phyloP scores from a whole-genome alignment of 1,140 invertebrate genomes.

The Drosophila lini region DNA sequence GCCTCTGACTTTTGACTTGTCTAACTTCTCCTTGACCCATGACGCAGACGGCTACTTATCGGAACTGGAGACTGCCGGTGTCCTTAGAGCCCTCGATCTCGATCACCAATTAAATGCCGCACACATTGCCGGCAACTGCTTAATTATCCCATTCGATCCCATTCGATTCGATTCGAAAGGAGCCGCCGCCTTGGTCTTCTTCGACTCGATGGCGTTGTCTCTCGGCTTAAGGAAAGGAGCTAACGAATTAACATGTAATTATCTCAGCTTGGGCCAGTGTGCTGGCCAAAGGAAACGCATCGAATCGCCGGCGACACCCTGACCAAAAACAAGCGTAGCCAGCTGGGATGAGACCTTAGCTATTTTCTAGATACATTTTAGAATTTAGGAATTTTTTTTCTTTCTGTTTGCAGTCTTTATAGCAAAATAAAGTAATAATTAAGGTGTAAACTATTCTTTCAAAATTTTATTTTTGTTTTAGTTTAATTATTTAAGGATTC shows the following conservation, averaged over 20 bases:
- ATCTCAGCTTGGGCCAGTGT: constrained; percentile 69
- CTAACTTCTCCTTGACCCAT: constrained; percentile 15
- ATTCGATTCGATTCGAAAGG: constrained; percentile 48
- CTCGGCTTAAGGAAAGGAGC: constrained; percentile 29
- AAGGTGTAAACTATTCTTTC: too few species aligned
- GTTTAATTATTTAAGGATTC: too few species aligned
- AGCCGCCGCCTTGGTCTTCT: constrained; percentile 51
- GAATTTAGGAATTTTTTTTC: too few species aligned
- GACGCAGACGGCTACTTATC: constrained; percentile 20
- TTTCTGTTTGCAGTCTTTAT: not conserved
- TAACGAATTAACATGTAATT: constrained; percentile 83
- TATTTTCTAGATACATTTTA: not conserved
- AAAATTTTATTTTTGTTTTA: too few species aligned
- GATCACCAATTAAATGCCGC: constrained; percentile 76
- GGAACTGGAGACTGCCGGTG: constrained; percentile 32
- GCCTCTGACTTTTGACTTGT: constrained; percentile 29
- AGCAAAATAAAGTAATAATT: too few species aligned
- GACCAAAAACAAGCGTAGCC: constrained; percentile 71
- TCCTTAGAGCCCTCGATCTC: constrained; percentile 48
- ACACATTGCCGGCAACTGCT: constrained; percentile 79
- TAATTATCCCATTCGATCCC: constrained; percentile 72
- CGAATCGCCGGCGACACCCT: constrained; percentile 79
- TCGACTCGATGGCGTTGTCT: constrained; percentile 63
- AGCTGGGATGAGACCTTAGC: not conserved
- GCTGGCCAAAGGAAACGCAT: constrained; percentile 63